Conservation (phyloP, 2,113 vertebrate species). For the Galeopterus variegatus region DNA sequence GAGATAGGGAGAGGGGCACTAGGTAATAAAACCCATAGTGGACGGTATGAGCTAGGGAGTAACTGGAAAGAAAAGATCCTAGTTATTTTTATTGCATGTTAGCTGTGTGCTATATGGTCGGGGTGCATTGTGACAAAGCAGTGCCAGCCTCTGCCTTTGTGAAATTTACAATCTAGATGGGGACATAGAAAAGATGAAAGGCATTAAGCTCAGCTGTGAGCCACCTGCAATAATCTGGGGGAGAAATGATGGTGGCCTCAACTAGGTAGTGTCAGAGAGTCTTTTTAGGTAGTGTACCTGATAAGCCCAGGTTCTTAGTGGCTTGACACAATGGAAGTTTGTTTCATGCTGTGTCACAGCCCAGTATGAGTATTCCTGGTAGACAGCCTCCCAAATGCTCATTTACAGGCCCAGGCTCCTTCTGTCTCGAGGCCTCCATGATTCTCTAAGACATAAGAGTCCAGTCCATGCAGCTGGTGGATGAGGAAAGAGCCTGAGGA, state of each 20-base stretch:
- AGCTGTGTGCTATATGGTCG: background rate
- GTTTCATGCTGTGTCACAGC: background rate
- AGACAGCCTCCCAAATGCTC: background rate
- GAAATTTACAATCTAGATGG: background rate
- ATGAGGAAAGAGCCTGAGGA: background rate
- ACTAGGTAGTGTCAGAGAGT: background rate
- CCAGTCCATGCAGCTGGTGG: background rate
- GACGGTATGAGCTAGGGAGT: background rate
- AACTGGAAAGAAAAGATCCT: conserved; percentile 7
- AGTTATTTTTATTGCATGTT: background rate
- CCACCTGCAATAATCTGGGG: background rate
- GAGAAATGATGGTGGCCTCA: background rate
- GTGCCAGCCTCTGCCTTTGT: background rate
- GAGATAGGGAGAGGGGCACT: background rate
- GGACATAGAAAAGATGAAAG: background rate
- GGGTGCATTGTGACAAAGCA: background rate
- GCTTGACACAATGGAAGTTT: background rate
- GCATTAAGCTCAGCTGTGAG: background rate
- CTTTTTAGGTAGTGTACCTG: background rate
- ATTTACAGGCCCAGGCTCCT: background rate
- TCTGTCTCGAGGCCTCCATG: background rate
- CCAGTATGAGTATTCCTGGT: background rate
- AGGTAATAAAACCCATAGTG: background rate
- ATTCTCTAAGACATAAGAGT: background rate
- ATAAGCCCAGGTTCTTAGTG: background rate